Conservation (phyloP, 2,797 vertebrate genomes). For the Tokudaia muenninki region DNA sequence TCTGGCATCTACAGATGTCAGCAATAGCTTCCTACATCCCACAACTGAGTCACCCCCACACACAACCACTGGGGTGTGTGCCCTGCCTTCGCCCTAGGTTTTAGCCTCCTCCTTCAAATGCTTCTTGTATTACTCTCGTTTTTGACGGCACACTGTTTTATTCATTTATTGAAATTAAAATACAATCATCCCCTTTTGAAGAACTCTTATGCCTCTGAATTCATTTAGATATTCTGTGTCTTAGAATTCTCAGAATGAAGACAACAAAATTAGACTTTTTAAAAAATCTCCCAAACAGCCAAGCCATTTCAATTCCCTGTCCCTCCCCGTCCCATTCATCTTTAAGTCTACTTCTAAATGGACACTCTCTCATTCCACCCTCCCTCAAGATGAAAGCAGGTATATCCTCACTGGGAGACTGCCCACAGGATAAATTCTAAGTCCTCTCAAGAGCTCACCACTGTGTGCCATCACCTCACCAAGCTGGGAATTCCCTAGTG, state of each 20-base stretch:
- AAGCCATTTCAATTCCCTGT: neutral
- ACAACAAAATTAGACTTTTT: neutral
- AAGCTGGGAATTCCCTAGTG: neutral
- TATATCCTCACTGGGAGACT: neutral
- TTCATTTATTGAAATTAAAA: neutral
- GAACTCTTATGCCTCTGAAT: neutral
- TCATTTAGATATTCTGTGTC: neutral
- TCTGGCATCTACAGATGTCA: neutral
- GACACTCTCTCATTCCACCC: neutral
- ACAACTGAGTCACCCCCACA: neutral
- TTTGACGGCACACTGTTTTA: neutral
- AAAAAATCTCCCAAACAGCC: neutral
- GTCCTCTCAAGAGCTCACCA: neutral
- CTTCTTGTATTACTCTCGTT: neutral
- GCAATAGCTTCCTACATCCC: neutral
- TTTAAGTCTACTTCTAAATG: neutral
- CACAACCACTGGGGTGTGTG: too few species aligned
- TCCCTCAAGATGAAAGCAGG: neutral
- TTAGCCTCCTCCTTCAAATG: neutral
- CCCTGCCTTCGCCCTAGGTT: neutral
- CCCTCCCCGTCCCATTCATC: neutral
- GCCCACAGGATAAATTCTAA: neutral
- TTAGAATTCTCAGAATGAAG: neutral
- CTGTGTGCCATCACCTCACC: neutral
- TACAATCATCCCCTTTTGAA: neutral